These are phyloP conservation scores for Caenorhabditis sp. DNA, from an alignment of 2,888 invertebrate genomes.

Conservation along the genomic window DNA sequence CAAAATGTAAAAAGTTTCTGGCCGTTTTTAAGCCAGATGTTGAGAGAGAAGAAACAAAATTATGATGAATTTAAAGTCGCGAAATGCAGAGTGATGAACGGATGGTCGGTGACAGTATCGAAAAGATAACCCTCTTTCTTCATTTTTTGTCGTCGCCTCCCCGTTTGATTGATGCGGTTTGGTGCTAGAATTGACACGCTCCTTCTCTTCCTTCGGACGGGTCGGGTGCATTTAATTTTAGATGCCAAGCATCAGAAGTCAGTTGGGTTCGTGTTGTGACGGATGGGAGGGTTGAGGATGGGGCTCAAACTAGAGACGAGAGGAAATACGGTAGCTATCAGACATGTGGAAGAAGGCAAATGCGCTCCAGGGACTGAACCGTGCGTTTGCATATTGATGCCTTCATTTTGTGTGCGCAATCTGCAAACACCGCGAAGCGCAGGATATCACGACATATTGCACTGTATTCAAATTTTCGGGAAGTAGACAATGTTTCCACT, in stretches of 20 bases:
- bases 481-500: too few relatives aligned
- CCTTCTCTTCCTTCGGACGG: neutral
- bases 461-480: too few relatives aligned
- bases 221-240: constrained; percentile 29
- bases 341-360: too few relatives aligned
- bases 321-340: neutral
- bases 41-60: constrained; percentile 13
- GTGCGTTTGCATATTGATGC: too few relatives aligned
- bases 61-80: constrained; percentile 36
- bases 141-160: constrained; percentile 7
- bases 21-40: constrained; percentile 15
- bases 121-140: constrained; percentile 6
- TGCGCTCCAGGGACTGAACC: too few relatives aligned
- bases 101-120: constrained; percentile 20
- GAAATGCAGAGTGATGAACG: constrained; percentile 3
- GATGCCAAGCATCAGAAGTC: constrained; percentile 21
- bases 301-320: neutral
- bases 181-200: constrained; percentile 28
- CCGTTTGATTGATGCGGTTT: constrained; percentile 35
- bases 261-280: neutral
- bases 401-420: too few relatives aligned
- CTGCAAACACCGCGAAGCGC: too few relatives aligned
- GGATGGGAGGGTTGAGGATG: neutral
- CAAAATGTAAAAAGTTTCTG: constrained; percentile 42
- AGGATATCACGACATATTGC: too few relatives aligned